Evolutionary conservation across 1,140 invertebrate species (phyloP).

Genomic region (Proctacanthus coquilletti): DNA sequence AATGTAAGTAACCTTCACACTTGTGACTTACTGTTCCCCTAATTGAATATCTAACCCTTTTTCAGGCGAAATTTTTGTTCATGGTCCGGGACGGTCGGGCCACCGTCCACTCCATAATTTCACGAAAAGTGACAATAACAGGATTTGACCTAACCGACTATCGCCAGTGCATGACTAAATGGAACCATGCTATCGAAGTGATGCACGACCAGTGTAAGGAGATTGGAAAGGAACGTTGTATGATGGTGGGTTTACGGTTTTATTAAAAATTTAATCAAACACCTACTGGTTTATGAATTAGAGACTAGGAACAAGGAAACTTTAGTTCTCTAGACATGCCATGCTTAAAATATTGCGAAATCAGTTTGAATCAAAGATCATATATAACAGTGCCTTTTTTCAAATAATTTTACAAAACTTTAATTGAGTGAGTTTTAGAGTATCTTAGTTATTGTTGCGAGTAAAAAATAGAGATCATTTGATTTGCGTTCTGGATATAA

Average conservation of each 20-base stretch:
- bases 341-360: no score
- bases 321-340: no score
- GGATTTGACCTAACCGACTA: slow-evolving; percentile 92
- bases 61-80: slow-evolving; percentile 79
- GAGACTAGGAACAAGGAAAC: no score
- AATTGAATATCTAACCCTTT: no score
- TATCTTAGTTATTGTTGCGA: no score
- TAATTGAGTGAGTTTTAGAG: no score
- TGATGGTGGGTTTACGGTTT: slow-evolving; percentile 46
- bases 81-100: slow-evolving; percentile 96
- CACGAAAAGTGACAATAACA: slow-evolving; percentile 93
- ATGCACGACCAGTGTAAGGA: slow-evolving; percentile 91
- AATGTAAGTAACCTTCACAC: slow-evolving; percentile 39
- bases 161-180: slow-evolving; percentile 84
- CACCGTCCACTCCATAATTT: slow-evolving; percentile 94
- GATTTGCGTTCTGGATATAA: no score
- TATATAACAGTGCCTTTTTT: no score
- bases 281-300: background rate
- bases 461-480: no score
- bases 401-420: no score
- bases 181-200: slow-evolving; percentile 86
- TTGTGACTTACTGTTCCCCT: no score
- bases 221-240: slow-evolving; percentile 67
- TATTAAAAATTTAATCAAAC: background rate
- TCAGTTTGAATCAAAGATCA: no score